Percentiles rank a stretch among this genome's conserved stretches.
phyloP scores from a whole-genome alignment of 2,888 invertebrate genomes.

The Blastobasis lacticolella region DNA sequence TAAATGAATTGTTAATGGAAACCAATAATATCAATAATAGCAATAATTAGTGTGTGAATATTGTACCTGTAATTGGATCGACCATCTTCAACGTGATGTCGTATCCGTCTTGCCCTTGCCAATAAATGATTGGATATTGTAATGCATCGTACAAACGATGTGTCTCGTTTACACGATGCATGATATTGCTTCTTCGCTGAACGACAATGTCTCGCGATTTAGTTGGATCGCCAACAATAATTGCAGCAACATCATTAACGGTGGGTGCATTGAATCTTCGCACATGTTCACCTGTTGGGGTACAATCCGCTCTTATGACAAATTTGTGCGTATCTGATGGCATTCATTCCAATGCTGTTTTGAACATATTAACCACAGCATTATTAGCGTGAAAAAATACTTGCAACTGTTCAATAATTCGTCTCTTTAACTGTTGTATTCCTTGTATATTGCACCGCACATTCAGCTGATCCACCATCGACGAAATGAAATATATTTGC shows the following conservation, averaged over 20 bases:
- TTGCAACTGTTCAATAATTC: conserved; percentile 22
- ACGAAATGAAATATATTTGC: conserved; percentile 23
- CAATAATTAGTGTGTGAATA: too few relatives aligned
- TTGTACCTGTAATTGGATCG: too few relatives aligned
- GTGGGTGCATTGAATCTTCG: conserved; percentile 23
- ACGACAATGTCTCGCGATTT: not conserved
- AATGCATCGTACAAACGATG: too few relatives aligned
- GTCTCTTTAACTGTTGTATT: conserved; percentile 21
- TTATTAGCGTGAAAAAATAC: conserved; percentile 21
- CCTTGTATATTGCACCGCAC: conserved; percentile 19
- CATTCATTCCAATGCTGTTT: conserved; percentile 24
- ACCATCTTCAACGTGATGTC: too few relatives aligned
- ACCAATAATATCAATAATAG: too few relatives aligned
- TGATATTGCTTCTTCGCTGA: not conserved
- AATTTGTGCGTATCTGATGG: conserved; percentile 22
- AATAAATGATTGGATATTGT: too few relatives aligned
- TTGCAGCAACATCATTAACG: conserved; percentile 23
- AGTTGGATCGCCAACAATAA: conserved; percentile 15
- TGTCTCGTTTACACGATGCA: too few relatives aligned
- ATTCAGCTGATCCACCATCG: conserved; percentile 19
- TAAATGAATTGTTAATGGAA: too few relatives aligned
- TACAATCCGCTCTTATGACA: conserved; percentile 24
- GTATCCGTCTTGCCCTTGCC: too few relatives aligned
- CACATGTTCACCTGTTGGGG: conserved; percentile 24
- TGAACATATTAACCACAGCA: conserved; percentile 20